Evolutionary conservation across 2,888 invertebrate species (phyloP).

Genomic region (Caenorhabditis sp.): DNA sequence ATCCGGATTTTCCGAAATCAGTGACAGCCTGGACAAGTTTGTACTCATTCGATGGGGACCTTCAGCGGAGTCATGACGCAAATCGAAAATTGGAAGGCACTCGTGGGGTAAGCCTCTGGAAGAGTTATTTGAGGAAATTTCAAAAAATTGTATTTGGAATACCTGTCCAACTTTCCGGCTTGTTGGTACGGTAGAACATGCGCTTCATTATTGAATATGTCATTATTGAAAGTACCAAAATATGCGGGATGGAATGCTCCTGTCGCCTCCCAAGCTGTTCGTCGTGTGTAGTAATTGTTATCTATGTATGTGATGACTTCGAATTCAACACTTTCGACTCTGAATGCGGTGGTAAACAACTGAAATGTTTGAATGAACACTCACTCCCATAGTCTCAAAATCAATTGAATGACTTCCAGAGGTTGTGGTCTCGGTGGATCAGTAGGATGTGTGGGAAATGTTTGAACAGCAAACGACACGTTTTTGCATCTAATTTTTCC

Average conservation of each 20-base stretch:
- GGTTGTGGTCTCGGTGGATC: conserved; percentile 30
- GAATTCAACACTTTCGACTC: conserved; percentile 23
- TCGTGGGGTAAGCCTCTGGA: conserved; percentile 1
- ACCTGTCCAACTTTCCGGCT: conserved; percentile 34
- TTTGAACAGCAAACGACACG: conserved; percentile 18
- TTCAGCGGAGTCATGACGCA: conserved; percentile 22
- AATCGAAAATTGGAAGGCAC: conserved; percentile 34
- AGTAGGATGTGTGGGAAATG: neutral
- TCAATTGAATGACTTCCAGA: conserved; percentile 35
- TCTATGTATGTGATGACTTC: conserved; percentile 40
- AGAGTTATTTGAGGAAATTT: neutral
- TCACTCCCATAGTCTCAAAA: conserved; percentile 45
- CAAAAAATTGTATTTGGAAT: neutral
- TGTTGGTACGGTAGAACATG: conserved; percentile 24
- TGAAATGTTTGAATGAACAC: neutral
- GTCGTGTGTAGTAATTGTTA: conserved; percentile 26
- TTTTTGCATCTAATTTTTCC: conserved; percentile 20
- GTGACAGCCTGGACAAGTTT: conserved; percentile 10
- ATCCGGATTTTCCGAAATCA: conserved; percentile 10
- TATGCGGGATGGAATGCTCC: conserved; percentile 14
- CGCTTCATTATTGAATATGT: neutral
- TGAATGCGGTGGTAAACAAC: conserved; percentile 1
- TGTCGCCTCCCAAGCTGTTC: conserved; percentile 20
- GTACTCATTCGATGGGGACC: conserved; percentile 3
- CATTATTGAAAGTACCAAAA: neutral